Base-by-base conservation (phyloP, 2,888 invertebrate genomes). In the Apoderus coryli region DNA sequence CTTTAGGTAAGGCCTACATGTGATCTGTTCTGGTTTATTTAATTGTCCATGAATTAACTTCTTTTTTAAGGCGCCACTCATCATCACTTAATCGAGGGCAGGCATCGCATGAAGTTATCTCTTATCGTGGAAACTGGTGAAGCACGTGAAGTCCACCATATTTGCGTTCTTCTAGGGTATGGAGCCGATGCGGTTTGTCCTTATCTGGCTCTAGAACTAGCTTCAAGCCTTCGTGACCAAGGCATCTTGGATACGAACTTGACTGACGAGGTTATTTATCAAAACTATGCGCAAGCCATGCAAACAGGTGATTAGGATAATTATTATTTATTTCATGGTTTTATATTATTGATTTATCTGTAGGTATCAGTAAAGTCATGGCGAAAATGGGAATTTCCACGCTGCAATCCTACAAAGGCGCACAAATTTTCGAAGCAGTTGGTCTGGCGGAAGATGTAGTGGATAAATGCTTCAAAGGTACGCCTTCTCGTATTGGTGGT, bases 381-480 rank as follows among this genome's bases (percentile, higher is more conserved):
- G 96, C 98, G 4, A 98, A 98, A 59, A 98, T 98, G 98, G 98
- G 98, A 33, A 98, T 98, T 52, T 93, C 92, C 33, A 98, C 96
- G 0, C 63, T 98, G 22, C 96, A 96, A 56, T 95, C 93, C 0
- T 98, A 98, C 61, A 96, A 95, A 64, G 88, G 93, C 39, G 98
- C 98, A 1, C 98, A 98, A 63, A 98, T 98, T 47, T 98, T 98
- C 53, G 98, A 98, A 60, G 95, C 95, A 1, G 93, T 98, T 6
- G 98, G 98, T 1, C 59, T 98, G 26, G 78, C 82, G 22, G 72
- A 80, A 35, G 93, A 96, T 48, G 84, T 98, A 1, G 72, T 98
- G 36, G 82, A 92, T 34, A 84, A 84, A 49, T 95, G 96, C 57
- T 98, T 98, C 64, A 82, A 68, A 60, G 56, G 55, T 14, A 72